phyloP scores from a whole-genome alignment of 2,797 vertebrate genomes.

The Sebastes oblongus region DNA sequence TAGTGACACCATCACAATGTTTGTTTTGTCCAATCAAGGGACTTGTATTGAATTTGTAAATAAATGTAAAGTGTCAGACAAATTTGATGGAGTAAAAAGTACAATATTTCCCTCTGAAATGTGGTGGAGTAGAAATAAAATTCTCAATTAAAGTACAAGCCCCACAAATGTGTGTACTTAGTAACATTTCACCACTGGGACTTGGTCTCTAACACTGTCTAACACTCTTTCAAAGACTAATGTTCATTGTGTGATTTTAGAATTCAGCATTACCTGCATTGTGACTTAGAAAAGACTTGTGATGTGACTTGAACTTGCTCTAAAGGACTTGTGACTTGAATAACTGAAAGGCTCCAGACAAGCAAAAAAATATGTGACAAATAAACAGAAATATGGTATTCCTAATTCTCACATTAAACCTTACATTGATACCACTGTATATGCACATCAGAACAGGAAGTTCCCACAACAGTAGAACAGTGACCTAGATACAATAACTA shows the following conservation, averaged over 20 bases:
- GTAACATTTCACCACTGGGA: neutral
- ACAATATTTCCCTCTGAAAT: too few relatives aligned
- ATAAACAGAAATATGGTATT: neutral
- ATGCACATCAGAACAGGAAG: neutral
- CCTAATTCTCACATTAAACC: neutral
- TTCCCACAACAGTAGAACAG: neutral
- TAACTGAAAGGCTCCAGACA: too few relatives aligned
- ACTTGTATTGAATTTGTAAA: neutral
- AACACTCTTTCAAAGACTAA: neutral
- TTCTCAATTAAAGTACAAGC: too few relatives aligned
- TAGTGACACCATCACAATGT: too few relatives aligned
- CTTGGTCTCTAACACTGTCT: neutral
- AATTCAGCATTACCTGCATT: neutral
- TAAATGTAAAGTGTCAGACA: too few relatives aligned
- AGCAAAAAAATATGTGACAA: neutral
- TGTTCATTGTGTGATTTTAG: neutral
- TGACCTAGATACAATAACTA: neutral
- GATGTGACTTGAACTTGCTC: neutral
- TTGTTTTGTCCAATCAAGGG: too few relatives aligned
- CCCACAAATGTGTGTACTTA: too few relatives aligned
- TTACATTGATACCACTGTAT: neutral
- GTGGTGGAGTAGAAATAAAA: too few relatives aligned
- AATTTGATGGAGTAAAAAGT: too few relatives aligned
- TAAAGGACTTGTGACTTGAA: neutral
- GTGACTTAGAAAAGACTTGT: neutral